Evolutionary conservation across 2,113 vertebrate species (phyloP), one percentile per base, ranked within the genome.

Genomic region (Pithys albifrons): DNA sequence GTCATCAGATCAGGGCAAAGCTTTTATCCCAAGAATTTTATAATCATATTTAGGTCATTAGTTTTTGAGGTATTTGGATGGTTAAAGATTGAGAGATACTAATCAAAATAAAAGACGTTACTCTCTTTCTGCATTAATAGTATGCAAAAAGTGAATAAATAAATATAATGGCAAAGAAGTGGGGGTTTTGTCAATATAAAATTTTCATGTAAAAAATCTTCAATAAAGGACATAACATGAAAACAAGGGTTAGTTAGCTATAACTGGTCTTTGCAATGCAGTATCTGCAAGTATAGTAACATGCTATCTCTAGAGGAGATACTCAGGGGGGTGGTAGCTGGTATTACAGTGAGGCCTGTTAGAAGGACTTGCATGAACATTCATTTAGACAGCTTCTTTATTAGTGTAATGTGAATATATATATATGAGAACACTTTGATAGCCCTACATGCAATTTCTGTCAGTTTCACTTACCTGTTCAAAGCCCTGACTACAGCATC

Each of bases 21-120:
- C 39, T 94, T 96, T 93, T 93, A 86, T 93, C 55, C 43, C n/a
- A 74, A 77, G 19, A 88, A 71, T 90, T 94, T 96, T 93, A 74
- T 67, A 84, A 74, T 6, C 5, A n/a, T 77, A 80, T 95, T 90
- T 95, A 85, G 46, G 11, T 74, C 12, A 41, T 85, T 91, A 69
- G 35, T 94, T 89, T 90, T 33, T 80, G 59, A 91, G 39, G 43
- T 45, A 91, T 76, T 92, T 93, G 22, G 29, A 88, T 74, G 35
- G 88, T 79, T 85, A 94, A 90, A 94, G 75, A 91, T 39, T 79
- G 81, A 91, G 66, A 82, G 37, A 89, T 61, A 45, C 25, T 82
- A 85, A 72, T 89, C 54, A 82, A 96, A 93, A 71, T 51, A 89
- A 88, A 77, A 77, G n/a, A 15, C 12, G 66, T 83, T 28, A 55